These are phyloP conservation scores for Echiichthys vipera DNA, from an alignment of 2,797 vertebrate species.

Conservation along the genomic window DNA sequence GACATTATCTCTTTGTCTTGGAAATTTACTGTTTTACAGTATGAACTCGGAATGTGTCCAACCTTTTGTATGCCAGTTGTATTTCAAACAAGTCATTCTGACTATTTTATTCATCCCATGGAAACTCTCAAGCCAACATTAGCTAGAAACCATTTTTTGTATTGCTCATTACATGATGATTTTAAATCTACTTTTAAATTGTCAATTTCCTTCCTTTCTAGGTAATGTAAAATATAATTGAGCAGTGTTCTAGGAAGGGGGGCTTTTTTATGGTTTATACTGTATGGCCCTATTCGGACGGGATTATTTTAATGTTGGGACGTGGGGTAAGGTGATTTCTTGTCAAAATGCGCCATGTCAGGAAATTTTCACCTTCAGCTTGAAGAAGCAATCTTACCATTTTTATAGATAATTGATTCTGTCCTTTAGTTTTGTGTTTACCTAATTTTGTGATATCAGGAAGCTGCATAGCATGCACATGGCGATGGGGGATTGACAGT, in stretches of 20 bases:
- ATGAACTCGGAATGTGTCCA: slow-evolving; percentile 35
- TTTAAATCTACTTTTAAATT: background rate
- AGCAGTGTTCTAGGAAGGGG: background rate
- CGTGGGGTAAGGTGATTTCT: too few relatives aligned
- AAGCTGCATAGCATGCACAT: too few relatives aligned
- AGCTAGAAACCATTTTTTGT: background rate
- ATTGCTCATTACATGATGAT: background rate
- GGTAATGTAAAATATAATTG: too few relatives aligned
- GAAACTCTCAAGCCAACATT: background rate
- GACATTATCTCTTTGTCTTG: slow-evolving; percentile 8
- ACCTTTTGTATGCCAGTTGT: slow-evolving; percentile 4
- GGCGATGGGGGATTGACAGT: too few relatives aligned
- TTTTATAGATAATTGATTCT: too few relatives aligned
- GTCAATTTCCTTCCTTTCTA: background rate
- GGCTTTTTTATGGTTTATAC: background rate
- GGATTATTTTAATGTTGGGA: too few relatives aligned
- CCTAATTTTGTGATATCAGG: too few relatives aligned
- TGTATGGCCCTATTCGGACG: too few relatives aligned
- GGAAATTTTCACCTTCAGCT: too few relatives aligned
- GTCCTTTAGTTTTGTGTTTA: too few relatives aligned
- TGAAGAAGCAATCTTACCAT: too few relatives aligned
- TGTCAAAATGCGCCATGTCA: too few relatives aligned
- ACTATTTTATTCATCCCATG: background rate
- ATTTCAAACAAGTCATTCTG: slow-evolving; percentile 23
- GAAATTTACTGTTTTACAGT: slow-evolving; percentile 29